Percentiles rank a stretch among this genome's conserved stretches.
Conservation (phyloP, 1,140 invertebrate genomes). For the Plutomurus gul region DNA sequence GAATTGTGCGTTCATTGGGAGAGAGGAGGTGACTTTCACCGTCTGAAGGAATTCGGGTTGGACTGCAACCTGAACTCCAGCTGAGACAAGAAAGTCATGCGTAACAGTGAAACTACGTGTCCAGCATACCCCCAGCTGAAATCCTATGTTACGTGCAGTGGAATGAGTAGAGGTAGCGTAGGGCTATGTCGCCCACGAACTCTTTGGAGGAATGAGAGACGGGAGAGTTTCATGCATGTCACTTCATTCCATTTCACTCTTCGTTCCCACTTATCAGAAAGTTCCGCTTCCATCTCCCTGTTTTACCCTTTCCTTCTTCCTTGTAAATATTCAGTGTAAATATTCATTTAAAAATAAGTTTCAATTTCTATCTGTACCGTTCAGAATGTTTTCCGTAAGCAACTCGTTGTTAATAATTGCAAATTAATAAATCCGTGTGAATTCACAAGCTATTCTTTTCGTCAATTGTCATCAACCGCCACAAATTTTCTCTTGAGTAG, state of each 20-base stretch:
- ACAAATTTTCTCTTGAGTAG: too few relatives aligned
- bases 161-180: too few relatives aligned
- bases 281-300: conserved; percentile 37
- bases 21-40: conserved; percentile 37
- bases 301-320: conserved; percentile 19
- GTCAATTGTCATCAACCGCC: neutral
- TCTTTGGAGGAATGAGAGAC: neutral
- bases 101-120: neutral
- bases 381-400: neutral
- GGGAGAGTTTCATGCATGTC: neutral
- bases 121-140: too few relatives aligned
- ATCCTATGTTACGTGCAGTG: too few relatives aligned
- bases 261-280: conserved; percentile 16
- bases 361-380: neutral
- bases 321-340: neutral
- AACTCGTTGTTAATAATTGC: too few relatives aligned
- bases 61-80: neutral
- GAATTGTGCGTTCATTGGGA: neutral
- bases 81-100: neutral
- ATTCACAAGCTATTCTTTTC: neutral
- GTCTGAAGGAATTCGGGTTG: conserved; percentile 32
- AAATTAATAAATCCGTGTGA: too few relatives aligned
- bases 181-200: neutral
- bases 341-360: neutral
- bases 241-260: conserved; percentile 25